phyloP scores from a whole-genome alignment of 2,113 vertebrate genomes.

The Plecturocebus donacophilus region DNA sequence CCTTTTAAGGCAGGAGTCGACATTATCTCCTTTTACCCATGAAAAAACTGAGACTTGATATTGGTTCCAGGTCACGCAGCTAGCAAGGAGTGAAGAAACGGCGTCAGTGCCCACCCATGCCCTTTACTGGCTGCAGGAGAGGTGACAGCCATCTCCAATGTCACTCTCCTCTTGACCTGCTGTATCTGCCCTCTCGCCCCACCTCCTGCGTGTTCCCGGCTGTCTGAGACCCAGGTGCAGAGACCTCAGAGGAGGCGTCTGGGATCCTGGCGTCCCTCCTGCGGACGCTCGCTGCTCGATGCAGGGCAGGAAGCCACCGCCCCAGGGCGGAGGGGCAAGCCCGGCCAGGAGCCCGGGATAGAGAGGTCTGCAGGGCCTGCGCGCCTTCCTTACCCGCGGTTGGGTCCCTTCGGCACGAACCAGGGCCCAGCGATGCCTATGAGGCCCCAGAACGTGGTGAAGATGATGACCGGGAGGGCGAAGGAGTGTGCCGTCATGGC shows the following conservation, averaged over 20 bases:
- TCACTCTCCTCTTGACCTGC: neutral
- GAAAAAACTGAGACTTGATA: neutral
- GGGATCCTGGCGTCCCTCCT: neutral
- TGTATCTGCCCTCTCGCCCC: neutral
- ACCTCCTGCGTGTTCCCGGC: neutral
- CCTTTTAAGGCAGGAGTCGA: neutral
- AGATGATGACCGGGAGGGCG: slow-evolving; percentile 95
- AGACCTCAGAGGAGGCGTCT: neutral
- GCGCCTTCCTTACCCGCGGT: slow-evolving; percentile 91
- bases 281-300: too few species aligned
- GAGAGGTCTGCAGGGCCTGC: neutral
- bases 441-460: slow-evolving; percentile 96
- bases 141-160: neutral
- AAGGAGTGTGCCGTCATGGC: slow-evolving; percentile 95
- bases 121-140: neutral
- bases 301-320: neutral
- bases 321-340: too few species aligned
- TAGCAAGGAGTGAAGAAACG: neutral
- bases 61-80: neutral
- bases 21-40: neutral
- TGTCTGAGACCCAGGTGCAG: neutral
- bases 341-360: too few species aligned
- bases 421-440: slow-evolving; percentile 96
- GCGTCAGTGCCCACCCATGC: neutral
- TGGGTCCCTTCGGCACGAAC: slow-evolving; percentile 97